These are phyloP conservation scores for Alethe castanea DNA, from an alignment of 2,113 vertebrate genomes.

Conservation along the genomic window DNA sequence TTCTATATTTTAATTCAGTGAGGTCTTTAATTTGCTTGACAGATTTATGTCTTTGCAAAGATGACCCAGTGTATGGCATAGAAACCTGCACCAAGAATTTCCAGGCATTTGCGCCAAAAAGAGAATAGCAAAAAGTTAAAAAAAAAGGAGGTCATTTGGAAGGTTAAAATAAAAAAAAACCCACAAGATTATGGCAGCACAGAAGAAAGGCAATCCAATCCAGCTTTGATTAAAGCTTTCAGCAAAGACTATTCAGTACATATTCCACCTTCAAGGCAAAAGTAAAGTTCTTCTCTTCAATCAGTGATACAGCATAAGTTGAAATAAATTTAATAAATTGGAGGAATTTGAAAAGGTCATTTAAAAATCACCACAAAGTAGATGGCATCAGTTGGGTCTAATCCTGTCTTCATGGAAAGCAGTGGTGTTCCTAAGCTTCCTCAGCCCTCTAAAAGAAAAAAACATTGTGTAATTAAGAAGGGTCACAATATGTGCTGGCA, in stretches of 20 bases:
- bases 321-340: constrained; percentile 41
- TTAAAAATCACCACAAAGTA: constrained; percentile 20
- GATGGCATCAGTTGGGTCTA: not conserved
- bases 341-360: constrained; percentile 41
- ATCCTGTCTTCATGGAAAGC: not conserved
- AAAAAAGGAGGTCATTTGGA: not conserved
- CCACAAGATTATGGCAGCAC: not conserved
- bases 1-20: not conserved
- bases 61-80: not conserved
- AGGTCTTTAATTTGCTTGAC: not conserved
- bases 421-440: not conserved
- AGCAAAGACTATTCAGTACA: not conserved
- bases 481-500: not conserved
- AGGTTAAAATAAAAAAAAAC: not conserved
- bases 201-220: not conserved
- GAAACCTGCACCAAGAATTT: not conserved
- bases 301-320: not conserved
- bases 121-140: not conserved
- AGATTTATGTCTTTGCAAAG: not conserved
- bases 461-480: not conserved
- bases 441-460: not conserved
- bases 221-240: constrained; percentile 33
- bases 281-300: constrained; percentile 19
- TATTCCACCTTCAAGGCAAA: constrained; percentile 31
- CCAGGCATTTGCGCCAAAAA: not conserved